Evolutionary conservation across 2,888 invertebrate species (phyloP), one percentile per base, ranked within the genome.

Genomic region (Anodontia alba): DNA sequence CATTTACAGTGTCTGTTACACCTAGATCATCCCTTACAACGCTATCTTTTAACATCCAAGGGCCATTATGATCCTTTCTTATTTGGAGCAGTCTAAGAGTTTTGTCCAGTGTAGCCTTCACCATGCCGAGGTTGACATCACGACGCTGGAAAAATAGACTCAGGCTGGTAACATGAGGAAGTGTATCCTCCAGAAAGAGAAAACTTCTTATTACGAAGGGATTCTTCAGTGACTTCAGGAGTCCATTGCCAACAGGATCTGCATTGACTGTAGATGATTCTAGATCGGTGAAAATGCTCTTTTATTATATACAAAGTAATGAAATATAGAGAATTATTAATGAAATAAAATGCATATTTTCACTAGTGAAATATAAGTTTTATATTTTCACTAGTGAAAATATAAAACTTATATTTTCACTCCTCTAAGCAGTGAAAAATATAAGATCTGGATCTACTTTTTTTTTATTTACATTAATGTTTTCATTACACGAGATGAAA

Each of bases 161-260:
- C 23, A 83, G 66, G 10, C 66, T 68, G 20, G 77, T 23, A 0
- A 86, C 31, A 75, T 83, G 80, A 17, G 83, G 85, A 0, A 86
- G 77, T 20, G 79, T 74, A 33, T 87, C 85, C n/a, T 76, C 83
- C 26, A 82, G 43, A 10, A 83, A 68, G 17, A 83, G 73, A 8
- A 33, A 20, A 3, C 23, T 3, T 46, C 68, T 49, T 1, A 85
- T 46, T 15, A n/a, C 84, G 43, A 69, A 51, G 3, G 81, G 78
- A 15, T 82, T 62, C 68, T 77, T 78, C 72, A 84, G 62, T n/a
- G 15, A 70, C 57, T 86, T 87, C 57, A 83, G 68, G 15, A 81
- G 29, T 38, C 83, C 81, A 54, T 80, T 77, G 10, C 84, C 87
- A 26, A 78, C 73, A 46, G 78, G 76, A 33, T 84, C 78, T 26